Base-by-base conservation (phyloP, 2,888 invertebrate species). In the Blera fallax region DNA sequence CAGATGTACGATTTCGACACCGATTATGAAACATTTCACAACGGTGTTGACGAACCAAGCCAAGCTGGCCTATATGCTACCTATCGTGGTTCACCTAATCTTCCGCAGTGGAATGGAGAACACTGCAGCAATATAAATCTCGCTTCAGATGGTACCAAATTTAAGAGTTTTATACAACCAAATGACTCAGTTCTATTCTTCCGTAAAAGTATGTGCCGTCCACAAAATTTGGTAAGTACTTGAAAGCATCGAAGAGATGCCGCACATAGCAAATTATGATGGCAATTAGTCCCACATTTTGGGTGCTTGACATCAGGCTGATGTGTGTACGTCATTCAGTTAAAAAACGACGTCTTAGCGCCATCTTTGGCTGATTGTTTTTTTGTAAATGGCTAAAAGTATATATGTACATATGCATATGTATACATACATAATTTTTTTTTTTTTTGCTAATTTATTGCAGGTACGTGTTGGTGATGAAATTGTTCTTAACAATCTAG, bases 1-100 rank as follows among this genome's bases (percentile, higher is more conserved):
- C 92, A 97, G 96, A 97, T 97, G 97, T 97, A 97, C 91, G 96
- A 97, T 88, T 97, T 97, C 89, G 93, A 94, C 0, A 96, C 95
- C 0, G 97, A 97, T 88, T 96, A 92, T 89, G 96, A 96, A 89
- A 97, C 97, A 0, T 94, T 96, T 7, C 96, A 94, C 91, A 96
- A 96, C 0, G 97, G 97, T 0, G 93, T 93, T 64, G 91, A 92
- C 0, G 94, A 96, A 89, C 91, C 95, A 0, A 91, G 93, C 0
- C 89, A 93, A 14, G 93, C 96, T 0, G 97, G 97, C 0, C 93
- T 97, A 0, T 94, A 97, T 74, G 96, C 96, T 78, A 96, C 95
- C 0, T 97, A 96, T 92, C 94, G 95, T 29, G 96, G 96, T 0
- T 94, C 94, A 0, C 94, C 94, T 0, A 94, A 95, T 88, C 93